phyloP scores from a whole-genome alignment of 2,113 vertebrate species.

The Pundamilia nyererei region DNA sequence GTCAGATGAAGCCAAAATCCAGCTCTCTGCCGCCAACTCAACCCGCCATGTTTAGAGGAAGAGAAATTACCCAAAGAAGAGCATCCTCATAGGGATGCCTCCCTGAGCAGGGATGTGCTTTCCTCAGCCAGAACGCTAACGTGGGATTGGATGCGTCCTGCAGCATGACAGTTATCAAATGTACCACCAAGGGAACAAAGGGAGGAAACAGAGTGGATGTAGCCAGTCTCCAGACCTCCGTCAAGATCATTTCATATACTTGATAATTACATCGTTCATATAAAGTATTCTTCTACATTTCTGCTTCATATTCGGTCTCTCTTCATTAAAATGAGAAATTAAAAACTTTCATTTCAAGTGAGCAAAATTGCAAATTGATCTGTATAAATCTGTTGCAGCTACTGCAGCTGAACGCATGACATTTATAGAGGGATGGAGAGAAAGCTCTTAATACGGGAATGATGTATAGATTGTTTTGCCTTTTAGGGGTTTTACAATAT shows the following conservation, averaged over 20 bases:
- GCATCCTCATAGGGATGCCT: not conserved
- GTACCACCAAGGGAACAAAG: not conserved
- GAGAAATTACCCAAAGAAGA: not conserved
- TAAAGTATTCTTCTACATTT: not conserved
- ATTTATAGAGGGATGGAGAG: not conserved
- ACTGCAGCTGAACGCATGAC: not conserved
- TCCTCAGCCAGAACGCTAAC: not conserved
- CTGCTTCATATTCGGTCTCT: not conserved
- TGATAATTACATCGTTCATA: not conserved
- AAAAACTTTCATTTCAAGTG: not conserved
- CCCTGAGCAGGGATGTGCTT: not conserved
- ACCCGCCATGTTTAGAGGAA: not conserved
- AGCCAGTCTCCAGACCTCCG: not conserved
- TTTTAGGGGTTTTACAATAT: not conserved
- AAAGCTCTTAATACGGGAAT: not conserved
- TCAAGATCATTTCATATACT: not conserved
- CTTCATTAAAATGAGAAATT: not conserved
- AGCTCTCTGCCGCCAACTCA: not conserved
- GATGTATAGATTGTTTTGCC: not conserved
- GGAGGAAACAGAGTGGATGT: not conserved
- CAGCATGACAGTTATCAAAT: not conserved
- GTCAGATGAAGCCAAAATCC: not conserved
- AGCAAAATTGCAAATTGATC: not conserved
- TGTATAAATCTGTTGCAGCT: not conserved
- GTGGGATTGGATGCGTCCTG: not conserved